phyloP scores from a whole-genome alignment of 2,888 invertebrate species.

The Philhelius pedissequus region DNA sequence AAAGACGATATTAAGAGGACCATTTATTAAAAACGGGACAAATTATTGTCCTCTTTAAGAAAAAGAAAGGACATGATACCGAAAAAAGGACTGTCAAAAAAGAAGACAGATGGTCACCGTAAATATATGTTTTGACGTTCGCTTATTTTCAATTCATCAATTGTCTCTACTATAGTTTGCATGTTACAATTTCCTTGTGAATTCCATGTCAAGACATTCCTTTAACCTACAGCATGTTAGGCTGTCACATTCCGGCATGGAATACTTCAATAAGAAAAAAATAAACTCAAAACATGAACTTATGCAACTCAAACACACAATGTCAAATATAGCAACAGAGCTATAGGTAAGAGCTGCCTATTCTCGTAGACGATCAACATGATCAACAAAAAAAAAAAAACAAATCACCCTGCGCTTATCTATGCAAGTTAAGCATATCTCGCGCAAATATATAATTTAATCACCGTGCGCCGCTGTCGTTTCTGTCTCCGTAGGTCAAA shows the following conservation, averaged over 20 bases:
- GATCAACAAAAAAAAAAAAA: background rate
- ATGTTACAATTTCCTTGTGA: background rate
- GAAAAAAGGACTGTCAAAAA: too few relatives aligned
- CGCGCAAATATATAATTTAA: constrained; percentile 14
- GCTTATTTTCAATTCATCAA: too few relatives aligned
- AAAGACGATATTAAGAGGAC: too few relatives aligned
- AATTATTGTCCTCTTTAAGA: too few relatives aligned
- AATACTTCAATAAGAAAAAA: background rate
- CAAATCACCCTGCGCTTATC: constrained; percentile 14
- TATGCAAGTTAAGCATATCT: constrained; percentile 47
- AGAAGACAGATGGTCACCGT: too few relatives aligned
- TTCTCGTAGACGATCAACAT: too few relatives aligned
- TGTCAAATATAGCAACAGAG: background rate
- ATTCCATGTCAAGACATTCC: constrained; percentile 7
- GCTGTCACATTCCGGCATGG: constrained; percentile 18
- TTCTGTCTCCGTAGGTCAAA: constrained; percentile 49
- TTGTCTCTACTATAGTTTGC: too few relatives aligned
- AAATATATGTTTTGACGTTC: too few relatives aligned
- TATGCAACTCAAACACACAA: too few relatives aligned
- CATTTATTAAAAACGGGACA: too few relatives aligned
- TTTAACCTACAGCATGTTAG: background rate
- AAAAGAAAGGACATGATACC: too few relatives aligned
- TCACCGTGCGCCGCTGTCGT: background rate
- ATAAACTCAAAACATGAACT: constrained; percentile 10
- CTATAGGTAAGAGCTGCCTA: background rate